phyloP scores from a whole-genome alignment of 2,888 invertebrate species.

The Tenthredo livida region DNA sequence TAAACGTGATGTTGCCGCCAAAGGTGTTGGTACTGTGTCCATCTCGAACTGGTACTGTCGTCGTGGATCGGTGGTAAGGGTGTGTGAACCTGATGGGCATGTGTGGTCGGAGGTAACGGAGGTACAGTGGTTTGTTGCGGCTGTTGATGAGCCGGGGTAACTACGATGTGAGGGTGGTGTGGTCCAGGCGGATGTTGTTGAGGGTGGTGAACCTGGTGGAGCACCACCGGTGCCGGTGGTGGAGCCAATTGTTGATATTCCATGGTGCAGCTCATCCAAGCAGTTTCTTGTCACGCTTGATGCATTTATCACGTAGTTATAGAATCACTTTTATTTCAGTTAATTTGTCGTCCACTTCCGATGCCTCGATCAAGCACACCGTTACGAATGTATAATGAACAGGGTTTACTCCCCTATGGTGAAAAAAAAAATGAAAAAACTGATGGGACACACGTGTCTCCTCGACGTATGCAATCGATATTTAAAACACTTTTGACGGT shows the following conservation, averaged over 20 bases:
- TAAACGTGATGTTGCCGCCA: constrained; percentile 89
- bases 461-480: background rate
- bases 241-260: constrained; percentile 80
- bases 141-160: constrained; percentile 73
- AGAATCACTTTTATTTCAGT: background rate
- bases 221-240: constrained; percentile 76
- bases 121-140: constrained; percentile 76
- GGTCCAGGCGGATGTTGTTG: constrained; percentile 64
- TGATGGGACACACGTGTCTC: background rate
- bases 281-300: constrained; percentile 57
- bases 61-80: constrained; percentile 83
- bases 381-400: no score
- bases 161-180: constrained; percentile 74
- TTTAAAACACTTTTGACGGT: background rate
- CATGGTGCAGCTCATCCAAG: constrained; percentile 74
- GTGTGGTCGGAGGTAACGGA: constrained; percentile 82
- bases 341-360: background rate
- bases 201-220: constrained; percentile 74
- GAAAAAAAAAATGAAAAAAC: no score
- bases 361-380: no score
- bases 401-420: no score
- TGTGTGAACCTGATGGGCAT: constrained; percentile 84
- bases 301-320: constrained; percentile 58
- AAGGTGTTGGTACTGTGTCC: constrained; percentile 88
- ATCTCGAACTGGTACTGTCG: constrained; percentile 81